Evolutionary conservation across 2,888 invertebrate species (phyloP).

Genomic region (Hydroisotoma schaefferi): DNA sequence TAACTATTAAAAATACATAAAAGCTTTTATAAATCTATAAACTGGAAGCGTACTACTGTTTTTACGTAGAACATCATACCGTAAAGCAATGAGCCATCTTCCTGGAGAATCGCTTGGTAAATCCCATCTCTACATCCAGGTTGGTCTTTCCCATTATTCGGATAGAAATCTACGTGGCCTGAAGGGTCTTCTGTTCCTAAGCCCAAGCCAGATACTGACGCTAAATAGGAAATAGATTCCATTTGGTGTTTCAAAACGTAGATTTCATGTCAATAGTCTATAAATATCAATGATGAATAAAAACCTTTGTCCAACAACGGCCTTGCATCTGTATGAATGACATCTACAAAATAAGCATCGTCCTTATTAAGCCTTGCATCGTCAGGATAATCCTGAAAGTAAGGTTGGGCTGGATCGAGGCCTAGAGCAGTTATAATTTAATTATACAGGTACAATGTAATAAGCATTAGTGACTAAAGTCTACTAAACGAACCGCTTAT

Average conservation of each 20-base stretch:
- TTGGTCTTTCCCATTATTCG: slow-evolving; percentile 79
- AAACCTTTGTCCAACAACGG: slow-evolving; percentile 49
- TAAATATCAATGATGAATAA: neutral
- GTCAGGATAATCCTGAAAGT: slow-evolving; percentile 50
- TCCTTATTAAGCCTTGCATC: slow-evolving; percentile 50
- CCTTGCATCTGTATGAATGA: slow-evolving; percentile 50
- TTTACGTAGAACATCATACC: too few species aligned
- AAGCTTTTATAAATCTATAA: neutral
- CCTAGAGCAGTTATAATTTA: slow-evolving; percentile 42
- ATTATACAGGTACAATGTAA: neutral
- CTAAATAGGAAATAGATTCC: slow-evolving; percentile 17
- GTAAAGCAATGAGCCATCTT: slow-evolving; percentile 62
- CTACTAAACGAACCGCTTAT: slow-evolving; percentile 63
- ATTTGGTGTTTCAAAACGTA: too few species aligned
- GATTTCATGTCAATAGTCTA: too few species aligned
- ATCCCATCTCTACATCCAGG: slow-evolving; percentile 65
- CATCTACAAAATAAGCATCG: slow-evolving; percentile 49
- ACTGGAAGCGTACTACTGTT: too few species aligned
- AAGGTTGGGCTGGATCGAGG: slow-evolving; percentile 52
- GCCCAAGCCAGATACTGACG: slow-evolving; percentile 61
- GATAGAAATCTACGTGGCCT: slow-evolving; percentile 88
- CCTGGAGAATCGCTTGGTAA: slow-evolving; percentile 63
- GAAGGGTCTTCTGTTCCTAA: slow-evolving; percentile 60
- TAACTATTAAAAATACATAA: neutral
- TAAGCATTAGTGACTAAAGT: too few species aligned